phyloP scores from a whole-genome alignment of 2,797 vertebrate species.

The Nannoperca obscura region DNA sequence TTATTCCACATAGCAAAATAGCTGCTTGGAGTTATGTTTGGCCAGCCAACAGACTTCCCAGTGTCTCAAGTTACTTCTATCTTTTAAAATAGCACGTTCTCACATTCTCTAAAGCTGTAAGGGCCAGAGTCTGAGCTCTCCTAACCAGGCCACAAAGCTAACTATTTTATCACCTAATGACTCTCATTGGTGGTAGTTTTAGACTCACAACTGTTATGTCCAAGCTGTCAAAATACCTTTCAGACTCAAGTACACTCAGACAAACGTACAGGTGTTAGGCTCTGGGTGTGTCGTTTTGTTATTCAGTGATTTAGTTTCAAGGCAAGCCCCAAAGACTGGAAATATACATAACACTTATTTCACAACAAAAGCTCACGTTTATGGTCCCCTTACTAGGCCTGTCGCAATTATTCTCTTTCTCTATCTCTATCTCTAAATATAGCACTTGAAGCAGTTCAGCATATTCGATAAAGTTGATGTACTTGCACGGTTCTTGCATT shows the following conservation, averaged over 20 bases:
- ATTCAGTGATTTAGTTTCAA: background rate
- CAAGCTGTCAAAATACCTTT: conserved; percentile 14
- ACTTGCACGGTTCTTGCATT: too few relatives aligned
- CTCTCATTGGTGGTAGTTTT: background rate
- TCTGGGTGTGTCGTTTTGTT: background rate
- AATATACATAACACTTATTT: background rate
- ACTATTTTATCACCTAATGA: conserved; percentile 30
- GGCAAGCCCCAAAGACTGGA: background rate
- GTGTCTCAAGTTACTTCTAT: conserved; percentile 82
- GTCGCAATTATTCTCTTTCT: background rate
- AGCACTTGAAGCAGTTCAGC: too few relatives aligned
- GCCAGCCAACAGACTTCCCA: conserved; percentile 72
- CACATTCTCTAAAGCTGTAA: conserved; percentile 68
- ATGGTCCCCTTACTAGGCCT: background rate
- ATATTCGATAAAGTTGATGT: background rate
- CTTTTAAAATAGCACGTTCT: conserved; percentile 85
- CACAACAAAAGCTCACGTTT: background rate
- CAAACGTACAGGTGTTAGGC: background rate
- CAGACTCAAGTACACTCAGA: background rate
- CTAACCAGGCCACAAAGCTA: conserved; percentile 25
- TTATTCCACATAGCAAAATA: conserved; percentile 58
- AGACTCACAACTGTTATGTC: conserved; percentile 12
- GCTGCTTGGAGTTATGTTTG: conserved; percentile 72
- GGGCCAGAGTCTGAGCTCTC: conserved; percentile 32
- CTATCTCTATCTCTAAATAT: background rate